Conservation (phyloP, 2,113 vertebrate genomes). For the Oreochromis niloticus region DNA sequence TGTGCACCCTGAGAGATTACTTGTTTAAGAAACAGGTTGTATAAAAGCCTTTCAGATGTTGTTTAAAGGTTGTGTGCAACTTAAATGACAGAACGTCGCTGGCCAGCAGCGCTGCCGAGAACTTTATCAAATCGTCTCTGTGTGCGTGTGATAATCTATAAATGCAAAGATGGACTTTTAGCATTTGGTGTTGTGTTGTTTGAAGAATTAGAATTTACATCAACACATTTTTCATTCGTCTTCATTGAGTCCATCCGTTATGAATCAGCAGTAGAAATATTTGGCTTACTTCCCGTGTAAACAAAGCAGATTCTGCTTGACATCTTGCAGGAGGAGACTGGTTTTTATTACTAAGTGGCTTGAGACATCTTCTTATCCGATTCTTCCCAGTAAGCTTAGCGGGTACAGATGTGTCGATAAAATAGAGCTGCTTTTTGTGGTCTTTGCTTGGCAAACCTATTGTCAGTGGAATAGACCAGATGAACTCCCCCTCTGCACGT, state of each 20-base stretch:
- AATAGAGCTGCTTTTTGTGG: not conserved
- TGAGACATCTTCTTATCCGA: not conserved
- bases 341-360: not conserved
- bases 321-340: not conserved
- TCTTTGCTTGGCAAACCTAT: not conserved
- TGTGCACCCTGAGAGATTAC: not conserved
- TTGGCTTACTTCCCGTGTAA: not conserved
- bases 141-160: not conserved
- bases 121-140: not conserved
- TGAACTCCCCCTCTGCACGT: not conserved
- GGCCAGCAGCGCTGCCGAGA: not conserved
- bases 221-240: not conserved
- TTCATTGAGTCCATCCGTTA: not conserved
- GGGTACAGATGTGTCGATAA: not conserved
- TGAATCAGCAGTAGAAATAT: constrained; percentile 2
- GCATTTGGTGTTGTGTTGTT: not conserved
- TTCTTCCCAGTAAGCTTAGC: not conserved
- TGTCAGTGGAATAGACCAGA: not conserved
- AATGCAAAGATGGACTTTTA: not conserved
- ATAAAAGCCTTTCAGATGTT: not conserved
- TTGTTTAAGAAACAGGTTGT: not conserved
- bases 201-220: not conserved
- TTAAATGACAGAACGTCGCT: not conserved
- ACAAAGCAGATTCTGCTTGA: not conserved
- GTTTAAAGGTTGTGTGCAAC: not conserved